These are phyloP conservation scores for Equus quagga DNA, from an alignment of 2,113 vertebrate species.

Conservation along the genomic window DNA sequence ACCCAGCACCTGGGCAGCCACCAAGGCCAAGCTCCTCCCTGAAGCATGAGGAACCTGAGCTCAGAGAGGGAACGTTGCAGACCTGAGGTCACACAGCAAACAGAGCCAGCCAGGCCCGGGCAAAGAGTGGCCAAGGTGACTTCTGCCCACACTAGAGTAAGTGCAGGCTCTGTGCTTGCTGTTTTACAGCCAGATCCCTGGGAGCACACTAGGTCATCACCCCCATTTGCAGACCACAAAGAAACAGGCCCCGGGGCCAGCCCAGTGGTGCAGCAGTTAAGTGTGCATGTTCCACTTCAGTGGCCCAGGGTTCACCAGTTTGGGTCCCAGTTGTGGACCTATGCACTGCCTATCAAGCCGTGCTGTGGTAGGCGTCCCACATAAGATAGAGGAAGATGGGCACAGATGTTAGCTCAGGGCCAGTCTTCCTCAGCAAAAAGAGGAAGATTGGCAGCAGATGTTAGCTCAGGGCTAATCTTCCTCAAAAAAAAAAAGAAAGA, in stretches of 20 bases:
- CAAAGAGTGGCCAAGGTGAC: not conserved
- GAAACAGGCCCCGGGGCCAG: not conserved
- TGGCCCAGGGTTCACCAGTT: too few relatives aligned
- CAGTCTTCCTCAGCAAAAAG: too few relatives aligned
- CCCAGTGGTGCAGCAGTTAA: too few relatives aligned
- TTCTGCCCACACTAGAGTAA: not conserved
- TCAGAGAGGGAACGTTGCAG: not conserved
- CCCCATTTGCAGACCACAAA: not conserved
- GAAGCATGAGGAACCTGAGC: not conserved
- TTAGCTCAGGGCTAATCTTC: too few relatives aligned
- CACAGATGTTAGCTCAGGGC: too few relatives aligned
- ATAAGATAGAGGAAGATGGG: too few relatives aligned
- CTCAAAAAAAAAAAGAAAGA: not conserved
- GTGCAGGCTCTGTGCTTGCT: not conserved
- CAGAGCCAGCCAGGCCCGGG: not conserved
- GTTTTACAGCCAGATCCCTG: not conserved
- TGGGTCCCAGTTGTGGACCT: too few relatives aligned
- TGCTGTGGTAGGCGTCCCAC: too few relatives aligned
- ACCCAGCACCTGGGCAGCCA: not conserved
- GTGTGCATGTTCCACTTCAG: too few relatives aligned
- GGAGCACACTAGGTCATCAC: not conserved
- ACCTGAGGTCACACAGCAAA: not conserved
- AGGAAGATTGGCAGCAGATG: too few relatives aligned
- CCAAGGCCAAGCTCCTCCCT: not conserved
- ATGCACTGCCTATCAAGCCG: too few relatives aligned